Base-by-base conservation (phyloP, 2,888 invertebrate genomes). In the Dexiosoma caninum region DNA sequence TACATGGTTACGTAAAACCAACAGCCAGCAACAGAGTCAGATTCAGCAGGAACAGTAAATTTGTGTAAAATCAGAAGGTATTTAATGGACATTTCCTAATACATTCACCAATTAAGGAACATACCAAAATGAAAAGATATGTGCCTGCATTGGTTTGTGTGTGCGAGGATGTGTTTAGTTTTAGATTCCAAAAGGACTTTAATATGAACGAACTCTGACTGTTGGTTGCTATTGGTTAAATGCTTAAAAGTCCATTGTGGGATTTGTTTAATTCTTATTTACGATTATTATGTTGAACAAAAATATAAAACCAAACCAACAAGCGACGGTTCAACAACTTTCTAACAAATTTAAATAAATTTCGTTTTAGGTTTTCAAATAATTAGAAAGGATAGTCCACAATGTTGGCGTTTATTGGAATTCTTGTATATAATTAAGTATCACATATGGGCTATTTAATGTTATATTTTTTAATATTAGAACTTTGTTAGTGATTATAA, bases 241-340 rank as follows among this genome's bases (percentile, higher is more conserved):
- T 76, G 59, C 23, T 75, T 71, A 66, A 79, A 70, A 80, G 53
- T 75, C 75, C 46, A 71, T 71, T 80, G 70, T 76, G 71, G 76
- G 55, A 71, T 76, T 76, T 71, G 46, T 80, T 71, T 71, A 76
- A 80, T 53, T 76, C 60, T 62, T 71, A 71, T 80, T 80, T 80
- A 80, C 42, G 70, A 71, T 76, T 80, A 76, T 75, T 35, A 37
- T 53, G n/a, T 66, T 66, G 5, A 7, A 46, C 16, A 44, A 32
- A 42, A 51, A 40, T 19, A 19, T 35, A 35, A 66, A 69, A 30
- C 10, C 23, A 66, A 70, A 35, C 19, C 62, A 64, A 35, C 53
- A 72, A 55, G 37, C 70, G 32, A 55, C 60, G 70, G 66, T 32
- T 44, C 23, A 66, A 55, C 46, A 71, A 71, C 55, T 71, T 53